Evolutionary conservation across 2,113 vertebrate species (phyloP).

Genomic region (Platysteira castanea): DNA sequence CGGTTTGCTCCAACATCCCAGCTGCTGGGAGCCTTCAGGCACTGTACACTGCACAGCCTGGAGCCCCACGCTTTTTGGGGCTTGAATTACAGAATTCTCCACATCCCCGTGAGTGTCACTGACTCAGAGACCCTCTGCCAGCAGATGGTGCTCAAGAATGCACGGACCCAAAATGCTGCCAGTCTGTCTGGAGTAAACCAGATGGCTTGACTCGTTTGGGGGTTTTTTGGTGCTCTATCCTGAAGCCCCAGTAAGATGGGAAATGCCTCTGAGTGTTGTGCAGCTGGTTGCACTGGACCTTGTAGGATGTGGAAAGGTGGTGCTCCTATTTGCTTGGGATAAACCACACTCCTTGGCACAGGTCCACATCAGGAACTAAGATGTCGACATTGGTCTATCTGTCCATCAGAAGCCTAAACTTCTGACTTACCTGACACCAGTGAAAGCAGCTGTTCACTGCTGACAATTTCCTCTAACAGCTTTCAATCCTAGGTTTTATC

Average conservation of each 20-base stretch:
- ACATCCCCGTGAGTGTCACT: rapidly evolving
- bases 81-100: rapidly evolving
- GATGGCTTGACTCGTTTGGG: not conserved
- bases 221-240: not conserved
- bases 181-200: not conserved
- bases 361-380: not conserved
- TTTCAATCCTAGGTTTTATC: not conserved
- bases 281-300: not conserved
- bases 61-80: rapidly evolving
- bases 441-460: not conserved
- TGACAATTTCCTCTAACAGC: not conserved
- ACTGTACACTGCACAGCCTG: rapidly evolving
- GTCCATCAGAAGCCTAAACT: not conserved
- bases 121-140: not conserved
- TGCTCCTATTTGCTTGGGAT: not conserved
- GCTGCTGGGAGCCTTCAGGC: not conserved
- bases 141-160: not conserved
- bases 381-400: not conserved
- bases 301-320: rapidly evolving
- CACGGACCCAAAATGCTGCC: not conserved
- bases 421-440: not conserved
- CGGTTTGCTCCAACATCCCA: rapidly evolving
- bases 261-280: not conserved
- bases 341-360: not conserved
- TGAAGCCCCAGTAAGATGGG: not conserved